A percentile compares a stretch with the other conserved stretches of the same genome.
Evolutionary conservation across 2,113 vertebrate species (phyloP).

Genomic region (Cranoglanis bouderius): DNA sequence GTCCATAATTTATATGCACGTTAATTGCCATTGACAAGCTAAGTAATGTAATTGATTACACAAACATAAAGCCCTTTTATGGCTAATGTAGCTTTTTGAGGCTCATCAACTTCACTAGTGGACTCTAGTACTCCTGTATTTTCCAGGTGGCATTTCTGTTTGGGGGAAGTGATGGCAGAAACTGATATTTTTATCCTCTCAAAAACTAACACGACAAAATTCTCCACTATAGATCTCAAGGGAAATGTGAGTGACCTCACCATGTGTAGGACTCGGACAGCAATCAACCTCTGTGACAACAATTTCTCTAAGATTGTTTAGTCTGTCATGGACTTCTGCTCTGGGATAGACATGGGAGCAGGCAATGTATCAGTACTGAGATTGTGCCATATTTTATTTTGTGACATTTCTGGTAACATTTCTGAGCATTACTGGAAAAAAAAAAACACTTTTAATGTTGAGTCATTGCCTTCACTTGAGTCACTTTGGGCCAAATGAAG

Average conservation of each 20-base stretch:
- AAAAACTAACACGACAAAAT: conserved; percentile 24
- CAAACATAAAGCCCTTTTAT: not conserved
- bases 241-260: conserved; percentile 35
- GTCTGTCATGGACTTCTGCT: conserved; percentile 11
- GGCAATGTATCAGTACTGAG: not conserved
- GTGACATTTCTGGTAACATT: not conserved
- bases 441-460: not conserved
- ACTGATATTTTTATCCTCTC: conserved; percentile 13
- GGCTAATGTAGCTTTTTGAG: not conserved
- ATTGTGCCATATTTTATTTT: conserved; percentile 24
- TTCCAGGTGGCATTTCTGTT: not conserved
- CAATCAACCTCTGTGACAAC: conserved; percentile 32
- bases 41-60: not conserved
- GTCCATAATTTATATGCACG: not conserved
- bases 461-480: not conserved
- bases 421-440: not conserved
- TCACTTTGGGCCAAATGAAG: not conserved
- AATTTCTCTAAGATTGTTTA: conserved; percentile 8
- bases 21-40: not conserved
- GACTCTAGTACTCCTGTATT: not conserved
- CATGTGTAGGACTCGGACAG: conserved; percentile 11
- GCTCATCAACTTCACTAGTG: not conserved
- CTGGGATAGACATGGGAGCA: not conserved
- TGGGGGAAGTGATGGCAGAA: not conserved
- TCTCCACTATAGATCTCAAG: not conserved